Evolutionary conservation across 1,140 invertebrate genomes (phyloP), one percentile per base, ranked within the genome.

Genomic region (Myzus persicae): DNA sequence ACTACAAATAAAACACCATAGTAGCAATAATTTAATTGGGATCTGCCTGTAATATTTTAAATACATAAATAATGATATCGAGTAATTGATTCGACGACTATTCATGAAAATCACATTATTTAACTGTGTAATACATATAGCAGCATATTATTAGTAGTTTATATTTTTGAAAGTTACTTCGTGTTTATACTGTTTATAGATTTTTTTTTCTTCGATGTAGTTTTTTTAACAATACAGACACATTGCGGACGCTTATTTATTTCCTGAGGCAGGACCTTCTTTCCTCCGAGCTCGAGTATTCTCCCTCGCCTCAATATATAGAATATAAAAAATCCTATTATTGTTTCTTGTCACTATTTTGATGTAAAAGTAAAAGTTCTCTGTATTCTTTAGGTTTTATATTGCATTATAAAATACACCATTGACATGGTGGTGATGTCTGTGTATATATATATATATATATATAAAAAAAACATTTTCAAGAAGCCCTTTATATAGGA

Each of bases 331-430:
- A 89, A 89, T 48, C 20, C 36, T 54, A 54, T 89, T 89, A 89
- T 54, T 40, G 88, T 89, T 89, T 89, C n/a, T 89, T 24, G 87
- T 89, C 31, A 8, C 87, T 38, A 26, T 84, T 89, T 54, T n/a
- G 18, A 36, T 36, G 46, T 54, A 36, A 89, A 88, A 54, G 88
- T 54, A 51, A 40, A 54, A 38, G 9, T 51, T 51, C 24, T 54
- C 54, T 54, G 36, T 54, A 8, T 89, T 89, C 48, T 38, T 51
- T 54, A 51, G 20, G 87, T 89, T 89, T 89, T 89, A 51, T 89
- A 89, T 89, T 89, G 46, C 2, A 89, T 89, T 89, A 89, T 38
- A 89, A 51, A 89, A 38, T 51, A 89, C 46, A 24, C 46, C 24
- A 48, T 88, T 88, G 44, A 36, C n/a, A 1, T 24, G 20, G n/a